A percentile compares a stretch with the other conserved stretches of the same genome.
Conservation (phyloP, 2,113 vertebrate genomes). For the Cercopithecus mona region DNA sequence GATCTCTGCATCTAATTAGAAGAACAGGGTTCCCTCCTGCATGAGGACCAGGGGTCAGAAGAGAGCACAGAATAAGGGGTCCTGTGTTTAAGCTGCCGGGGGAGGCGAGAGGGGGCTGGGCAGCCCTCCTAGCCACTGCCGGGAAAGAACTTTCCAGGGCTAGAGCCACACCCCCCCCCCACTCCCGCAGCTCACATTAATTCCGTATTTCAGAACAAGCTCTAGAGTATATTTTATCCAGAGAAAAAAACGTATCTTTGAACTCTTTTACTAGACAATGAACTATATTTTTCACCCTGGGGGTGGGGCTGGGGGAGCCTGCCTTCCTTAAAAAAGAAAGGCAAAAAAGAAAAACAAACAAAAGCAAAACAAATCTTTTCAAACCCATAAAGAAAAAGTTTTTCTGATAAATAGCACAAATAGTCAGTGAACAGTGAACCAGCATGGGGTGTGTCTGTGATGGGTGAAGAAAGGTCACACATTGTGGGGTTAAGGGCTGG, state of each 20-base stretch:
- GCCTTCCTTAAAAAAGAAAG: not conserved
- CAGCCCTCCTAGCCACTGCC: no score
- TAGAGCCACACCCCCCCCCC: no score
- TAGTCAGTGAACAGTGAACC: not conserved
- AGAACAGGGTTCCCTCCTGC: not conserved
- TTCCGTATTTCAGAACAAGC: not conserved
- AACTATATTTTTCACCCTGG: not conserved
- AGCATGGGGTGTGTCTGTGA: accelerated
- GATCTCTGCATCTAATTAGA: not conserved
- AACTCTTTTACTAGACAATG: not conserved
- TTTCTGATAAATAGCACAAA: not conserved
- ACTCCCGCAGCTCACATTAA: not conserved
- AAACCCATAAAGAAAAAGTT: not conserved
- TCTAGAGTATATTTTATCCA: not conserved
- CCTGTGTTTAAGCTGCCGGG: not conserved
- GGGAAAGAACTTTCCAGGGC: not conserved
- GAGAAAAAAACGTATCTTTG: not conserved
- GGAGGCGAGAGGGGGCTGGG: not conserved
- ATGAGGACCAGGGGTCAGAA: not conserved
- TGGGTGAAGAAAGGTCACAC: not conserved
- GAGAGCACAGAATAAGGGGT: not conserved
- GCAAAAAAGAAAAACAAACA: not conserved
- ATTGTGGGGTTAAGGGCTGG: not conserved
- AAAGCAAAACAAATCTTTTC: not conserved
- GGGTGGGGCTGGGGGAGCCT: not conserved